Percentiles rank a stretch among this genome's conserved stretches.
phyloP scores from a whole-genome alignment of 2,888 invertebrate species.

The Cantharis rufa region DNA sequence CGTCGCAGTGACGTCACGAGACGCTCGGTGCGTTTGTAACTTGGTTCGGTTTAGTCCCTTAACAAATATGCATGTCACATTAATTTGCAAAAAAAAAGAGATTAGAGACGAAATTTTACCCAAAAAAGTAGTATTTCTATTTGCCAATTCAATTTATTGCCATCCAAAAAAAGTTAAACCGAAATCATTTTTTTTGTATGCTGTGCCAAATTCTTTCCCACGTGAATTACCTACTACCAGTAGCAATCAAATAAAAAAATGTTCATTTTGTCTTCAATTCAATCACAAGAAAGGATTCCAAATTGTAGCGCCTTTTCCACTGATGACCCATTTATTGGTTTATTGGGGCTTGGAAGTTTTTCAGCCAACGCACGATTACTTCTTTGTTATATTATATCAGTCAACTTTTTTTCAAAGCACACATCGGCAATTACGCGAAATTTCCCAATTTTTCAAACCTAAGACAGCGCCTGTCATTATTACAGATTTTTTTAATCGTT shows the following conservation, averaged over 20 bases:
- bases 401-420: background rate
- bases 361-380: background rate
- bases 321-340: background rate
- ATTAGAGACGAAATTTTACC: background rate
- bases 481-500: too few species aligned
- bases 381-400: background rate
- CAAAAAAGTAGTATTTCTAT: background rate
- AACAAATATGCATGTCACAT: slow-evolving; percentile 24
- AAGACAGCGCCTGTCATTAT: too few species aligned
- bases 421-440: background rate
- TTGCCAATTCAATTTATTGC: too few species aligned
- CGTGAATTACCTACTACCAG: background rate
- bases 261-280: background rate
- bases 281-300: background rate
- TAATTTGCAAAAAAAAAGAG: background rate
- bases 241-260: background rate
- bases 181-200: background rate
- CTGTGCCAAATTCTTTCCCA: background rate
- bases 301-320: background rate
- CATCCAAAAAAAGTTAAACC: too few species aligned
- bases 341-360: background rate
- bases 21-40: slow-evolving; percentile 27
- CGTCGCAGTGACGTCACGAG: slow-evolving; percentile 56
- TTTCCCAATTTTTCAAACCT: background rate
- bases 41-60: slow-evolving; percentile 25